Evolutionary conservation across 2,113 vertebrate species (phyloP), one percentile per base, ranked within the genome.

Genomic region (Eonycteris spelaea): DNA sequence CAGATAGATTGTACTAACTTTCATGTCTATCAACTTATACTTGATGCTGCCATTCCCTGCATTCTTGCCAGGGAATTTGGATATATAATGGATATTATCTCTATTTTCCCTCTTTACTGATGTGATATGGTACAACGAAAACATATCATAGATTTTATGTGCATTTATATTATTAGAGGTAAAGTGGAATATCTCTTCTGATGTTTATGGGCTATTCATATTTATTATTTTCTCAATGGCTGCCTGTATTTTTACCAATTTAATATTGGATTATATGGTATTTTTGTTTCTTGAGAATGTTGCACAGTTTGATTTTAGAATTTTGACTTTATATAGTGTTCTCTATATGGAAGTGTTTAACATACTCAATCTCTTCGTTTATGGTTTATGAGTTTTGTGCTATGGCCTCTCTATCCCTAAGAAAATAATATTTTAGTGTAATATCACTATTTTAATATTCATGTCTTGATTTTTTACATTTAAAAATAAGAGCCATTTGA

Each of bases 391-490:
- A 68, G 75, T 95, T 94, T 63, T 92, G 26, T 71, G 33, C 14
- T 61, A 79, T 74, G 53, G 18, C 21, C 45, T 92, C 12, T 33
- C 57, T 93, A 65, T 48, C 2, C 48, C 15, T 90, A 70, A 79
- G 68, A 97, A 93, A 96, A 90, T 73, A 93, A 78, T 75, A 75
- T 48, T 87, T 51, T 28, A 45, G 45, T 35, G 35, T 38, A 77
- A 48, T 65, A 73, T 79, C 15, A 70, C 11, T 15, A 65, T 57
- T 94, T 90, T 84, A 80, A 82, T 94, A 92, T 53, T 87, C 10
- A 43, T 94, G 68, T 53, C 45, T 75, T 59, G 91, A 75, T 57
- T 79, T 83, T 95, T 89, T 92, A 90, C 19, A 79, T 90, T 90
- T 90, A 83, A 94, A 78, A 55, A 59, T 59, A 78, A 78, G 59